A percentile compares a stretch with the other conserved stretches of the same genome.
These are phyloP conservation scores for Neogobius melanostomus DNA, from an alignment of 2,113 vertebrate species.

Conservation along the genomic window DNA sequence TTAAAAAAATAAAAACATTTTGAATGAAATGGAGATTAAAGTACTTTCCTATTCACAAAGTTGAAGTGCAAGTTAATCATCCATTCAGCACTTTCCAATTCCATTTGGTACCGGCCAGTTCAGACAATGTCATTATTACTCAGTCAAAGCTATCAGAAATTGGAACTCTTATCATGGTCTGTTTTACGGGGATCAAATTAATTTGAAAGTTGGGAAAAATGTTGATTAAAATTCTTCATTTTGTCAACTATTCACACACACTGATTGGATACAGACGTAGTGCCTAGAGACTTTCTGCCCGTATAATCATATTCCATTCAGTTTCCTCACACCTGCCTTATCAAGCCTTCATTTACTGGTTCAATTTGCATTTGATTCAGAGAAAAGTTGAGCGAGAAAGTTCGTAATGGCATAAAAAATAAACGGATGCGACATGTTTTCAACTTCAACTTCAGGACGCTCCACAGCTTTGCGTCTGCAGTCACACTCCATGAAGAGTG, in stretches of 20 bases:
- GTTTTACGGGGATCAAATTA: slow-evolving; percentile 49
- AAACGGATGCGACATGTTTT: slow-evolving; percentile 47
- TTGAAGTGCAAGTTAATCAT: slow-evolving; percentile 26
- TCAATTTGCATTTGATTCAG: slow-evolving; percentile 45
- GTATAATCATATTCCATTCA: slow-evolving; percentile 67
- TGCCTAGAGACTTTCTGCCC: slow-evolving; percentile 48
- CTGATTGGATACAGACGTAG: slow-evolving; percentile 49
- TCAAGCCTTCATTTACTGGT: slow-evolving; percentile 50
- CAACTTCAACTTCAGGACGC: slow-evolving; percentile 38
- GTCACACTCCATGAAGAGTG: slow-evolving; percentile 39
- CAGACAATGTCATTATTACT: slow-evolving; percentile 54
- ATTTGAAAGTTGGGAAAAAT: slow-evolving; percentile 42
- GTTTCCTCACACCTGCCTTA: slow-evolving; percentile 54
- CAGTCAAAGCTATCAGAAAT: slow-evolving; percentile 59
- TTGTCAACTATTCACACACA: slow-evolving; percentile 63
- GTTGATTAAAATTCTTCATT: slow-evolving; percentile 61
- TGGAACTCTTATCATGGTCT: slow-evolving; percentile 59
- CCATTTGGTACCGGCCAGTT: slow-evolving; percentile 40
- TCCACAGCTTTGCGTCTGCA: slow-evolving; percentile 27
- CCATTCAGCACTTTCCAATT: slow-evolving; percentile 38
- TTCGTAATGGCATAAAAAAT: slow-evolving; percentile 46
- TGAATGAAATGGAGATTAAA: neutral
- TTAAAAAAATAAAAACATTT: too few species aligned
- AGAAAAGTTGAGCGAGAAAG: slow-evolving; percentile 38
- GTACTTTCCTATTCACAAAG: slow-evolving; percentile 29